These are phyloP conservation scores for Liparis tanakae DNA, from an alignment of 2,797 vertebrate species.

Conservation along the genomic window DNA sequence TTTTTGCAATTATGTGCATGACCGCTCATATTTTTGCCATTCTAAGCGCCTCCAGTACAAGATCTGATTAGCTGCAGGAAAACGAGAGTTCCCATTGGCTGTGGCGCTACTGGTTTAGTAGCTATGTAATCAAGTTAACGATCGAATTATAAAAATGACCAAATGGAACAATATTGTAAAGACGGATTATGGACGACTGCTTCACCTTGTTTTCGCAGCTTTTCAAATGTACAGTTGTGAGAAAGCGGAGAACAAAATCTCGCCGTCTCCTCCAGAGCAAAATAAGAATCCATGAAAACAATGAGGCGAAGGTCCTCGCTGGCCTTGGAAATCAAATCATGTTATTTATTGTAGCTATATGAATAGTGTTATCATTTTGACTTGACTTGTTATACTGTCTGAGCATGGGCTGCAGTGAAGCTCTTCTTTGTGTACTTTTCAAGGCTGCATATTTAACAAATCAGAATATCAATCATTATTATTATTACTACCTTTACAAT, in stretches of 20 bases:
- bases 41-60: neutral
- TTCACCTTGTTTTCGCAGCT: neutral
- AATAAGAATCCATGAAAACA: constrained; percentile 4
- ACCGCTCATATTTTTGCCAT: constrained; percentile 6
- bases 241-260: neutral
- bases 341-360: constrained; percentile 1
- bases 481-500: neutral
- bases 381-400: neutral
- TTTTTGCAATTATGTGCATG: neutral
- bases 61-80: constrained; percentile 19
- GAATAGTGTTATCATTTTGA: neutral
- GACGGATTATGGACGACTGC: neutral
- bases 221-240: constrained; percentile 1
- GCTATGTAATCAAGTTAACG: neutral
- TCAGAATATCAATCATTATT: neutral
- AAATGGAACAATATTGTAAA: neutral
- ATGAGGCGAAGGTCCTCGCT: neutral
- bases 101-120: neutral
- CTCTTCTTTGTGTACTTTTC: neutral
- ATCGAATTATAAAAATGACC: constrained; percentile 20
- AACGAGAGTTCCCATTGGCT: constrained; percentile 21
- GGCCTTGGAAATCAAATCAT: constrained; percentile 15
- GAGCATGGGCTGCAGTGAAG: neutral
- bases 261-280: constrained; percentile 1
- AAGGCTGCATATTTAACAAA: constrained; percentile 10